These are phyloP conservation scores for Andrena flavipes DNA, from an alignment of 2,888 invertebrate species.

Conservation along the genomic window DNA sequence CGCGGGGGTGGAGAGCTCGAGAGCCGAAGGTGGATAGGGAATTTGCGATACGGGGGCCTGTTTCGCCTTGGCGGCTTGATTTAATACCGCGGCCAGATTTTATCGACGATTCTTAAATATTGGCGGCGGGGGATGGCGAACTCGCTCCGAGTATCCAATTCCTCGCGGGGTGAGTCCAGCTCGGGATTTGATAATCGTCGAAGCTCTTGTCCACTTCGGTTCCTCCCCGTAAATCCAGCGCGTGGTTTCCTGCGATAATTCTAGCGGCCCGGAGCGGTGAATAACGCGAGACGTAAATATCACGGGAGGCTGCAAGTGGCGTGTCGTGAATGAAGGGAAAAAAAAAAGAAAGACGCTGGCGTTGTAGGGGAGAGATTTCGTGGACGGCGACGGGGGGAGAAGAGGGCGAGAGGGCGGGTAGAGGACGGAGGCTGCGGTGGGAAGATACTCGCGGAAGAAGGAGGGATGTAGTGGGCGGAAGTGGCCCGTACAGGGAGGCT, in stretches of 20 bases:
- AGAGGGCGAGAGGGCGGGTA: not conserved
- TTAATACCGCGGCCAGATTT: conserved; percentile 13
- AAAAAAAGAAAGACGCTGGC: not conserved
- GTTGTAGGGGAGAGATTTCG: conserved; percentile 28
- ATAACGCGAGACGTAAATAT: conserved; percentile 47
- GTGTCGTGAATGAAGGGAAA: not conserved
- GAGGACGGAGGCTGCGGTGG: conserved; percentile 6
- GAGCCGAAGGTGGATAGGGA: conserved; percentile 45
- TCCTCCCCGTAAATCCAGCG: not conserved
- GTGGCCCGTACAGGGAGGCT: conserved; percentile 81
- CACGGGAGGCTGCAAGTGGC: conserved; percentile 33
- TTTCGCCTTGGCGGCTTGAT: conserved; percentile 28
- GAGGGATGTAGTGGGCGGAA: conserved; percentile 79
- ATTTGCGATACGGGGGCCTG: conserved; percentile 38
- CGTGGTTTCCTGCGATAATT: not conserved
- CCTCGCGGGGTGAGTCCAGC: too few relatives aligned
- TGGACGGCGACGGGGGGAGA: not conserved
- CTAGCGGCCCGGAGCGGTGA: not conserved
- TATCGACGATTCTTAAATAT: not conserved
- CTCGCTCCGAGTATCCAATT: too few relatives aligned
- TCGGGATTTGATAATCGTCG: too few relatives aligned
- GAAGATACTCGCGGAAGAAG: conserved; percentile 16
- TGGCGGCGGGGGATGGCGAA: not conserved
- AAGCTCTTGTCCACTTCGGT: not conserved
- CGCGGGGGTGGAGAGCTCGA: conserved; percentile 17